These are phyloP conservation scores for Scartelaos histophorus DNA, from an alignment of 2,113 vertebrate genomes.

Conservation along the genomic window DNA sequence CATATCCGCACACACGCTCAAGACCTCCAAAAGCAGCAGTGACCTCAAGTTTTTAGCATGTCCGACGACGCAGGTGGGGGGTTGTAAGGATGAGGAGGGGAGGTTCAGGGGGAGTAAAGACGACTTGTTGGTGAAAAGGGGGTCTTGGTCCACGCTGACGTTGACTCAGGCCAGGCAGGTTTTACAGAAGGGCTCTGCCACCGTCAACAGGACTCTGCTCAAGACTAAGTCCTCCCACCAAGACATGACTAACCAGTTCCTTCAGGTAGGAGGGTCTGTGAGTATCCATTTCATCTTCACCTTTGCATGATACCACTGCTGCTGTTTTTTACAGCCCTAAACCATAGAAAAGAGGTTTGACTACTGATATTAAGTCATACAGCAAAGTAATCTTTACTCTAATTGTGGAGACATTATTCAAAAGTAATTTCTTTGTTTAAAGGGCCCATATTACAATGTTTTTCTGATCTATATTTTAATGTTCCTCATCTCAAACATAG, in stretches of 20 bases:
- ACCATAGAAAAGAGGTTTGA: not conserved
- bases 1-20: slow-evolving; percentile 78
- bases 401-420: too few relatives aligned
- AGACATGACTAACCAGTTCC: slow-evolving; percentile 92
- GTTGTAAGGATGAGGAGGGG: slow-evolving; percentile 70
- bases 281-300: slow-evolving; percentile 60
- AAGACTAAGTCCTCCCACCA: slow-evolving; percentile 98
- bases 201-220: slow-evolving; percentile 93
- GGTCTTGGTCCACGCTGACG: slow-evolving; percentile 95
- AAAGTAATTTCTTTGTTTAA: too few relatives aligned
- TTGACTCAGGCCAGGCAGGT: slow-evolving; percentile 92
- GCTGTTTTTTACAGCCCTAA: slow-evolving; percentile 11
- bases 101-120: slow-evolving; percentile 52
- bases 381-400: too few relatives aligned
- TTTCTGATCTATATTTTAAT: too few relatives aligned
- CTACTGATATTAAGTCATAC: not conserved
- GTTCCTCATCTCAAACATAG: too few relatives aligned
- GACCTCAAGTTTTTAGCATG: slow-evolving; percentile 83
- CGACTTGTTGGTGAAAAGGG: slow-evolving; percentile 82
- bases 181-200: slow-evolving; percentile 93
- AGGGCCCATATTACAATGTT: too few relatives aligned
- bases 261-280: slow-evolving; percentile 86
- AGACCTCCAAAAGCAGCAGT: slow-evolving; percentile 93
- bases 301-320: slow-evolving; percentile 32
- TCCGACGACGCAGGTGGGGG: slow-evolving; percentile 59